Base-by-base conservation (phyloP, 2,113 vertebrate genomes). In the Cyprinus carpio region DNA sequence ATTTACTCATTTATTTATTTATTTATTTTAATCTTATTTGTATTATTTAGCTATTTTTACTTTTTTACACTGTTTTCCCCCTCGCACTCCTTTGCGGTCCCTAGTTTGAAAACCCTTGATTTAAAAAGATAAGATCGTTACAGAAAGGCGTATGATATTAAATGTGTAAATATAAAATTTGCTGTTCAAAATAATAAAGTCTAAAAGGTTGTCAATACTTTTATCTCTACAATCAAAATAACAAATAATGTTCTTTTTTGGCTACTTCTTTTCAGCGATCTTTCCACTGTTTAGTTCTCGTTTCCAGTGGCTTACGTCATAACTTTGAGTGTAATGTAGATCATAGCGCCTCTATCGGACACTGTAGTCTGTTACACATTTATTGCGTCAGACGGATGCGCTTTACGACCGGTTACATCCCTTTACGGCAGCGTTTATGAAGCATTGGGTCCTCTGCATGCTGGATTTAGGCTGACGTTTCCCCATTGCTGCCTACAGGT, bases 301-400 rank as follows among this genome's bases (percentile, higher is more conserved):
- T 43, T 27, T 78, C 16, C 29, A 58, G 1, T 80, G 29, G 3
- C 1, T 80, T n/a, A 40, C 77, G 27, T 27, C 51, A 56, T 20
- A 31, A 2, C 8, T 34, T n/a, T 43, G 4, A 12, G 23, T 46
- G 31, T 27, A 27, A 25, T 29, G 20, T 7, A 15, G 20, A 12
- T 43, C 4, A 27, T 9, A 10, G 37, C 58, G 58, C 77, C 37
- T 64, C 56, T 81, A n/a, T 25, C n/a, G 78, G 78, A 6, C 31
- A 81, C 78, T 46, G 18, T 58, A 5, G 23, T 1, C 12, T 18
- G 12, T 71, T 81, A 16, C 54, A 58, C 4, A 23, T 40, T 29
- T 75, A n/a, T 95, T 95, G 94, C 94, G 86, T 95, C 95, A 95
- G 94, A 88, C 86, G 4, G 46, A n/a, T 20, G 62, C 6, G 31